These are phyloP conservation scores for Leistus spinibarbis DNA, from an alignment of 2,888 invertebrate species.

Conservation along the genomic window DNA sequence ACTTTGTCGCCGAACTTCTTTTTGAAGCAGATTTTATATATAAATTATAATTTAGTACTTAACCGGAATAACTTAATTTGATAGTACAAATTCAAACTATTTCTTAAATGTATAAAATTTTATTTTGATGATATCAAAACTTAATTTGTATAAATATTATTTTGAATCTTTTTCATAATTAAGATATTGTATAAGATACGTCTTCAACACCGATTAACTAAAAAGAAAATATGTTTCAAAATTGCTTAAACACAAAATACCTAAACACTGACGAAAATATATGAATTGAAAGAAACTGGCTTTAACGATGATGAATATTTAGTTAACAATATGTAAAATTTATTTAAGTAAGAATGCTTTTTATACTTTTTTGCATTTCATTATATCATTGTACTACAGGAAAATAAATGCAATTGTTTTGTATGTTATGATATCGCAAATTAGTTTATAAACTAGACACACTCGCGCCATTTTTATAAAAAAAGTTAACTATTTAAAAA, in stretches of 20 bases:
- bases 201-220: neutral
- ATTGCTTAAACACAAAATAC: conserved; percentile 29
- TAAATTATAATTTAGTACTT: conserved; percentile 17
- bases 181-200: neutral
- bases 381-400: conserved; percentile 15
- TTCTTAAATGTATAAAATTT: neutral
- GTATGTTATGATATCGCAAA: conserved; percentile 22
- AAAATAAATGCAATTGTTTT: neutral
- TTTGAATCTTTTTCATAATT: neutral
- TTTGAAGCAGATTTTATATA: neutral
- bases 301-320: conserved; percentile 16
- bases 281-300: conserved; percentile 24
- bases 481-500: conserved; percentile 27
- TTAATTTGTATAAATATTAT: neutral
- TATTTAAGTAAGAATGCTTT: conserved; percentile 30
- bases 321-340: conserved; percentile 25
- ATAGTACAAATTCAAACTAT: conserved; percentile 23
- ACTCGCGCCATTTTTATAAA: conserved; percentile 29
- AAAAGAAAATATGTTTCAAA: conserved; percentile 1
- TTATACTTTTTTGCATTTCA: conserved; percentile 30
- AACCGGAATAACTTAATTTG: conserved; percentile 24
- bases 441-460: conserved; percentile 14
- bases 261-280: conserved; percentile 18
- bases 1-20: neutral
- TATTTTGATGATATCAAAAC: neutral